Conservation (phyloP, 2,888 invertebrate species). For the Oscheius sp. region DNA sequence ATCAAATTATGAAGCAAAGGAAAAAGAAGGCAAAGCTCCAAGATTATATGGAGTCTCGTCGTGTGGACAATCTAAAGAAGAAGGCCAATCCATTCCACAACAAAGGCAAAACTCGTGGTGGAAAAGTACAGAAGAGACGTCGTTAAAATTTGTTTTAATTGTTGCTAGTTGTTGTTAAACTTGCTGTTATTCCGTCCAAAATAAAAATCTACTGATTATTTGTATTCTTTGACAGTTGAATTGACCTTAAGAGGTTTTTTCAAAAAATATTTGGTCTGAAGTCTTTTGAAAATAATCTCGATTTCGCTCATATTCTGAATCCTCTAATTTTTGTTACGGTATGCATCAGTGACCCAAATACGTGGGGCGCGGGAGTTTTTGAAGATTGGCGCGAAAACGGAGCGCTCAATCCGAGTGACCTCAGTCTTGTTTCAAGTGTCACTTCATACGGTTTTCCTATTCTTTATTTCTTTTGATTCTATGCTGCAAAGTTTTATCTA, state of each 20-base stretch:
- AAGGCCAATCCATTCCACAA: slow-evolving; percentile 18
- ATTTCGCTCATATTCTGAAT: not conserved
- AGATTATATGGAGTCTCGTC: slow-evolving; percentile 57
- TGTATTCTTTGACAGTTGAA: no score
- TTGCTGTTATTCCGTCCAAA: not conserved
- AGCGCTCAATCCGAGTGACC: no score
- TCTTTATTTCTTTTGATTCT: not conserved
- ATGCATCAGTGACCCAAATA: not conserved
- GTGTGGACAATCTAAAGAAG: slow-evolving; percentile 53
- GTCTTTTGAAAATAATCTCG: not conserved
- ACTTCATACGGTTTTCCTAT: not conserved
- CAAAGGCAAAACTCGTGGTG: slow-evolving; percentile 3
- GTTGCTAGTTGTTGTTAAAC: not conserved
- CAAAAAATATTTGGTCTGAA: not conserved
- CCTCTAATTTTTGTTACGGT: not conserved
- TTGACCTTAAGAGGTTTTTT: no score
- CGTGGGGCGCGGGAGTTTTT: not conserved
- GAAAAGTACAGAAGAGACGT: not conserved
- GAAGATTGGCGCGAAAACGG: slow-evolving; percentile 14
- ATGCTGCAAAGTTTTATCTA: not conserved
- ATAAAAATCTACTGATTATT: not conserved
- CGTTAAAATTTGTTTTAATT: not conserved
- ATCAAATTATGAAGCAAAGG: slow-evolving; percentile 51
- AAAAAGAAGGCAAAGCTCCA: slow-evolving; percentile 55
- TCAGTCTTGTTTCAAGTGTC: not conserved